A percentile compares a stretch with the other conserved stretches of the same genome.
These are phyloP conservation scores for Machaerirhynchus nigripectus DNA, from an alignment of 2,113 vertebrate genomes.

Conservation along the genomic window DNA sequence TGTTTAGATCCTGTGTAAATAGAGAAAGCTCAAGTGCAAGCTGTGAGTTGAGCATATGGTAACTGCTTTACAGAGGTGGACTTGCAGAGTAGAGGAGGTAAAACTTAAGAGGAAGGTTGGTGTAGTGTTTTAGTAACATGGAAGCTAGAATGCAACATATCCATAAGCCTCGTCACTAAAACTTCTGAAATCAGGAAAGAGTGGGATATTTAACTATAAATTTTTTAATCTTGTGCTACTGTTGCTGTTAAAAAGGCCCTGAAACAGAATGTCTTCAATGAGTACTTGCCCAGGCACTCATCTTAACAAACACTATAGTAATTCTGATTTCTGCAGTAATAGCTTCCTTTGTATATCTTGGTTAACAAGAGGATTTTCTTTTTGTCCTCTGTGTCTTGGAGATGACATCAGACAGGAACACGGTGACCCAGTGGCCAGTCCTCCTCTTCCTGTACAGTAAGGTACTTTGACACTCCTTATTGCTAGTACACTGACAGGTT, in stretches of 20 bases:
- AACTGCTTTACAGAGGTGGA: conserved; percentile 15
- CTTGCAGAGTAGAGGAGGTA: background rate
- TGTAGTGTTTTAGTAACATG: background rate
- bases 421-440: background rate
- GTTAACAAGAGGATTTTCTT: background rate
- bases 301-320: background rate
- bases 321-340: background rate
- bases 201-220: background rate
- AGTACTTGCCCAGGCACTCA: background rate
- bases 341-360: background rate
- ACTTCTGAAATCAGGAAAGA: background rate
- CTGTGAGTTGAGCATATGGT: conserved; percentile 7
- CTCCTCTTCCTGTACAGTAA: background rate
- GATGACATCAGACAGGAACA: background rate
- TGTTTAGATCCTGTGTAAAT: background rate
- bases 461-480: background rate
- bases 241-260: background rate
- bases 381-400: background rate
- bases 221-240: background rate
- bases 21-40: background rate
- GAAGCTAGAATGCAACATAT: background rate
- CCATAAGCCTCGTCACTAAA: background rate
- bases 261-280: background rate
- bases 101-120: background rate
- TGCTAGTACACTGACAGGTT: background rate